Evolutionary conservation across 53 echinoderm and acorn worm genomes (phyloP).

Genomic region (Holothuria scabra): DNA sequence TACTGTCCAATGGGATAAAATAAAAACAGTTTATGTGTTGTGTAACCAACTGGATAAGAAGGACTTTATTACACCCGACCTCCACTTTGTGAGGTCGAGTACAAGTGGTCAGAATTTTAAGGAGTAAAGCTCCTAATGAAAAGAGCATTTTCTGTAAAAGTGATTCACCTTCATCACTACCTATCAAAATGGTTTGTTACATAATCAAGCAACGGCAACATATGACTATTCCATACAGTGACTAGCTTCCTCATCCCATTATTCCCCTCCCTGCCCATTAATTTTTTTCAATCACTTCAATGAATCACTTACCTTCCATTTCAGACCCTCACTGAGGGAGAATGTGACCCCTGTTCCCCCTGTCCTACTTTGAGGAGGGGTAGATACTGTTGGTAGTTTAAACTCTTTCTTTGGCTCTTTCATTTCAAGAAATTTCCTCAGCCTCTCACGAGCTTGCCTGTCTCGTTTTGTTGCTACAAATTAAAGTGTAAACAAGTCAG

Average conservation of each 20-base stretch:
- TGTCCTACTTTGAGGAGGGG: constrained; percentile 80
- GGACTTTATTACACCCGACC: too few relatives aligned
- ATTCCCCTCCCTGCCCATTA: not conserved
- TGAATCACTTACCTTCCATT: constrained; percentile 86
- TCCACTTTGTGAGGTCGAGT: too few relatives aligned
- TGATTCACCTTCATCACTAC: too few relatives aligned
- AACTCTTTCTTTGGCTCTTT: constrained; percentile 80
- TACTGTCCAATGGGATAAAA: too few relatives aligned
- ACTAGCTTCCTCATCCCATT: too few relatives aligned
- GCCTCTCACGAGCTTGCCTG: constrained; percentile 71
- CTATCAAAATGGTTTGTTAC: too few relatives aligned
- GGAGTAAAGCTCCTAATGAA: too few relatives aligned
- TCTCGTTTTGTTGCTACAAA: constrained; percentile 74
- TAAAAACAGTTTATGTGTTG: too few relatives aligned
- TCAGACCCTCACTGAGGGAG: constrained; percentile 89
- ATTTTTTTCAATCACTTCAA: not conserved
- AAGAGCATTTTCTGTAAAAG: too few relatives aligned
- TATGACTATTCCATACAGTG: not conserved
- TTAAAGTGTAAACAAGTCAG: not conserved
- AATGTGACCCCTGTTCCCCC: constrained; percentile 93
- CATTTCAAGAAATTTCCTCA: constrained; percentile 87
- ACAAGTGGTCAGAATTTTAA: too few relatives aligned
- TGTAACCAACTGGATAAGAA: too few relatives aligned
- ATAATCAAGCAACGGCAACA: too few relatives aligned
- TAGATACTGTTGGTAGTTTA: constrained; percentile 76